phyloP scores from a whole-genome alignment of 1,140 invertebrate genomes.

The Yoshiicerus persimilis region DNA sequence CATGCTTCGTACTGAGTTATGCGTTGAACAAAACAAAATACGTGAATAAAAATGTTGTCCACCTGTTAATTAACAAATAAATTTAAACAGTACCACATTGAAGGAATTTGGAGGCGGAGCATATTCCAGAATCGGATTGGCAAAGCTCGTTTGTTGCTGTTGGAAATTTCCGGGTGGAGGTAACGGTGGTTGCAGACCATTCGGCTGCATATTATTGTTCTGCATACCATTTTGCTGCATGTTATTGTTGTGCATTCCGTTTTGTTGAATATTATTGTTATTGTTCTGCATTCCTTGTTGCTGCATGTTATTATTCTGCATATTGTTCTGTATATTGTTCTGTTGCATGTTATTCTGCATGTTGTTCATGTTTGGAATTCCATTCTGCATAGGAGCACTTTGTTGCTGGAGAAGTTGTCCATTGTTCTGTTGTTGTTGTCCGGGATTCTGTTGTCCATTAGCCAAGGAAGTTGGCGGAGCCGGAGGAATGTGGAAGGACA shows the following conservation, averaged over 20 bases:
- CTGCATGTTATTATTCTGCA: background rate
- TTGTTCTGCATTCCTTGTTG: background rate
- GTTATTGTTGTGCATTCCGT: background rate
- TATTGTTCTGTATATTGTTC: background rate
- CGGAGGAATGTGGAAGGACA: constrained; percentile 14
- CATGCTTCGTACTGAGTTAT: too few species aligned
- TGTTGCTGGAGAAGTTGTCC: background rate
- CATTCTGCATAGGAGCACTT: background rate
- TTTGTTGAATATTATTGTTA: background rate
- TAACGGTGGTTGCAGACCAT: background rate
- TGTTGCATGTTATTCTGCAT: too few species aligned
- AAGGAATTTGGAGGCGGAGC: constrained; percentile 1
- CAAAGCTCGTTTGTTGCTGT: constrained; percentile 16
- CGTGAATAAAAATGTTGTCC: too few species aligned
- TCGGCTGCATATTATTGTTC: background rate
- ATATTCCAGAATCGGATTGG: background rate
- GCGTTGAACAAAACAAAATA: too few species aligned
- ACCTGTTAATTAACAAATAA: too few species aligned
- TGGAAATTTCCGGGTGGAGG: background rate
- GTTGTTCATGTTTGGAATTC: background rate
- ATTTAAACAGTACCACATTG: background rate
- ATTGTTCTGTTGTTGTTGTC: background rate
- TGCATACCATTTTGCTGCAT: background rate
- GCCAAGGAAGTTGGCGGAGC: background rate
- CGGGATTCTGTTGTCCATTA: background rate